Base-by-base conservation (phyloP, 2,888 invertebrate species). In the Apoda limacodes region DNA sequence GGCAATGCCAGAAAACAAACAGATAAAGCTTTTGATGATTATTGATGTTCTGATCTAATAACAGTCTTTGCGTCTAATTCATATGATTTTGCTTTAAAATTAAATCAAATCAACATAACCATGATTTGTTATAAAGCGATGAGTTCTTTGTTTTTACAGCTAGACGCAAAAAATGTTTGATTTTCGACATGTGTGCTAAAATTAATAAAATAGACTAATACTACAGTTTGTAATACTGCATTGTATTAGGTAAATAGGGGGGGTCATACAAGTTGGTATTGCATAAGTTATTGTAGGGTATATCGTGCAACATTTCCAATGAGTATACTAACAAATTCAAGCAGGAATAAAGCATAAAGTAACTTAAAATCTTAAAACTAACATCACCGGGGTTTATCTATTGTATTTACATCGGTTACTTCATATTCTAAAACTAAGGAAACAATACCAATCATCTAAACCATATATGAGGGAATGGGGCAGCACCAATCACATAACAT, bases 1-100 rank as follows among this genome's bases (percentile, higher is more conserved):
- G 74, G 75, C 74, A 65, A 76, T 81, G 76, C 75, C 78, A 81
- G 80, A 82, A 80, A 82, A 82, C 75, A 80, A 80, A 78, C 78
- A 78, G 76, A 74, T 78, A 76, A 80, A 80, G 78, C 76, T 72
- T 66, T 50, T 37, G 63, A 56, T 55, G 51, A n/a, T n/a, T n/a
- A n/a, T n/a, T n/a, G n/a, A n/a, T n/a, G n/a, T n/a, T n/a, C n/a
- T n/a, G n/a, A n/a, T n/a, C n/a, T n/a, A n/a, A n/a, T n/a, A n/a
- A n/a, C n/a, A n/a, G n/a, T n/a, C n/a, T n/a, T n/a, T n/a, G n/a
- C n/a, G n/a, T n/a, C n/a, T n/a, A n/a, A n/a, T n/a, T n/a, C n/a
- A n/a, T n/a, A n/a, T n/a, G n/a, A n/a, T n/a, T n/a, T n/a, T n/a
- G n/a, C n/a, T n/a, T n/a, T n/a, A n/a, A n/a, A n/a, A n/a, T n/a